These are phyloP conservation scores for Ariolimax columbianus DNA, from an alignment of 2,888 invertebrate genomes.

Conservation along the genomic window DNA sequence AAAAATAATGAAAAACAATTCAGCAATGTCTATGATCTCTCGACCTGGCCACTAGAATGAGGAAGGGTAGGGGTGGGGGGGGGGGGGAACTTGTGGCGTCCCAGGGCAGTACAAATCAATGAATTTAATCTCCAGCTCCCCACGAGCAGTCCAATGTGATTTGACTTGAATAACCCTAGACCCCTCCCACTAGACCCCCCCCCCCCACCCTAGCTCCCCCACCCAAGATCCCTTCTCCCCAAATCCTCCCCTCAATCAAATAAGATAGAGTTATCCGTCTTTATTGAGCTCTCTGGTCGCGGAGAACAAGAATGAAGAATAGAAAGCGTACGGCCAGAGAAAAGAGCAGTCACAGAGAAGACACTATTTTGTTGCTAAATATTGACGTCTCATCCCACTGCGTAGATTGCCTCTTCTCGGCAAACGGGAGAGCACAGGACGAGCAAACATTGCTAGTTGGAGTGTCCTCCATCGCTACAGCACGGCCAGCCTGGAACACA, in stretches of 20 bases:
- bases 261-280: slow-evolving; percentile 54
- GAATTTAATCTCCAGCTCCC: slow-evolving; percentile 54
- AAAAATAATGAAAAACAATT: background rate
- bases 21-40: slow-evolving; percentile 44
- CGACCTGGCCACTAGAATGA: slow-evolving; percentile 37
- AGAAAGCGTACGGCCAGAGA: background rate
- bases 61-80: slow-evolving; percentile 3
- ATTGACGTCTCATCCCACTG: slow-evolving; percentile 51
- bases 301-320: slow-evolving; percentile 38
- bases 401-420: slow-evolving; percentile 36
- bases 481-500: background rate
- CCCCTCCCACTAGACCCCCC: background rate
- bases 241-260: background rate
- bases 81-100: slow-evolving; percentile 2
- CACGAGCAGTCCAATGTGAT: slow-evolving; percentile 56
- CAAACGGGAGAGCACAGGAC: background rate
- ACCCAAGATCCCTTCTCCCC: too few relatives aligned
- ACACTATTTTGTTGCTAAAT: slow-evolving; percentile 56
- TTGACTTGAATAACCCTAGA: slow-evolving; percentile 57
- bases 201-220: background rate
- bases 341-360: slow-evolving; percentile 27
- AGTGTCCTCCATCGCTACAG: slow-evolving; percentile 7
- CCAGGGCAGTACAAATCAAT: slow-evolving; percentile 40
- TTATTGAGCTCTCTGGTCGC: slow-evolving; percentile 51
- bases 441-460: slow-evolving; percentile 35